Evolutionary conservation across 2,113 vertebrate species (phyloP).

Genomic region (Cottus gobio): DNA sequence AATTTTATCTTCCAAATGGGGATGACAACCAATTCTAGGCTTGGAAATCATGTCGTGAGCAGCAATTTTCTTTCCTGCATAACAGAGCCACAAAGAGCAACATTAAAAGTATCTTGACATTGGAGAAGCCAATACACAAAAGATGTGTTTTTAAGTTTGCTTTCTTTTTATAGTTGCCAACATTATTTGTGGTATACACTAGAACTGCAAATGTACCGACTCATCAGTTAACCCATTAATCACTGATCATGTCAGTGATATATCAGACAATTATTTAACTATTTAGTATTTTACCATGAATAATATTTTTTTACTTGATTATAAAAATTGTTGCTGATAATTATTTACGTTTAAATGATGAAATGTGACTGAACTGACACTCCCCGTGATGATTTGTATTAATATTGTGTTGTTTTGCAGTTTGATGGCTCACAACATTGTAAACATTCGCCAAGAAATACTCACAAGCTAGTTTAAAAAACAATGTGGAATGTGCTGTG

Average conservation of each 20-base stretch:
- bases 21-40: conserved; percentile 1
- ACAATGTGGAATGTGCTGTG: neutral
- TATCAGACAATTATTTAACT: neutral
- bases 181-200: neutral
- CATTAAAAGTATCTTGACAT: neutral
- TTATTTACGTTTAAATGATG: neutral
- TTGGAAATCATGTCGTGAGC: neutral
- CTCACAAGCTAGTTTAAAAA: neutral
- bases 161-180: neutral
- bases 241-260: neutral
- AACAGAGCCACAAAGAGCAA: conserved; percentile 4
- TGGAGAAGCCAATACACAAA: neutral
- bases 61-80: conserved; percentile 9
- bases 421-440: neutral
- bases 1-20: conserved; percentile 6
- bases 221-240: neutral
- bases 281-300: neutral
- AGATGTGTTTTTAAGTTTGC: neutral
- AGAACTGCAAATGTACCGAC: neutral
- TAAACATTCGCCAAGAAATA: neutral
- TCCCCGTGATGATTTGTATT: neutral
- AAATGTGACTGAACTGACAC: neutral
- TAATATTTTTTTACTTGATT: neutral
- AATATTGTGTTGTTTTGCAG: neutral
- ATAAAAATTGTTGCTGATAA: neutral